These are phyloP conservation scores for Peromyscus maniculatus DNA, from an alignment of 2,113 vertebrate genomes.

Conservation along the genomic window DNA sequence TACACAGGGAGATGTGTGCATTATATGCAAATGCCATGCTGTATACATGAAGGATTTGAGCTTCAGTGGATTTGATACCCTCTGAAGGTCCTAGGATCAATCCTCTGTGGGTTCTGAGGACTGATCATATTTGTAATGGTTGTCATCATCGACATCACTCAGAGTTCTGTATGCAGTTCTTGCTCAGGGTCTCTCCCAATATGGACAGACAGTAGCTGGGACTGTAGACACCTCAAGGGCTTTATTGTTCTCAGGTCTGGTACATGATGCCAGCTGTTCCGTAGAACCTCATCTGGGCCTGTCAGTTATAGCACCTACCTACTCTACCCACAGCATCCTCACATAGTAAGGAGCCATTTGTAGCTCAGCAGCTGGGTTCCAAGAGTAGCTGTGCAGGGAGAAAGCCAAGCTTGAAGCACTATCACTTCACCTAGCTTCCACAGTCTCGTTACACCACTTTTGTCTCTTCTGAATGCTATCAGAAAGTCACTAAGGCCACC, in stretches of 20 bases:
- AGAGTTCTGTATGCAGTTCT: not conserved
- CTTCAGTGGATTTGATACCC: not conserved
- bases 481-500: not conserved
- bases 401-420: not conserved
- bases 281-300: not conserved
- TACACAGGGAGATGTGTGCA: not conserved
- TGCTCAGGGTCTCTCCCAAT: not conserved
- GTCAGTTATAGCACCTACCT: not conserved
- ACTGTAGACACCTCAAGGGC: not conserved
- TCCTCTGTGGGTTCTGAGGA: not conserved
- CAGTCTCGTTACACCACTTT: not conserved
- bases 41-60: not conserved
- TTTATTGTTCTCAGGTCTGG: not conserved
- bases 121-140: not conserved
- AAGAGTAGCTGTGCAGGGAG: not conserved
- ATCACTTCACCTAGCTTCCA: not conserved
- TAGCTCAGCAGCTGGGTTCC: not conserved
- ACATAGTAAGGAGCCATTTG: not conserved
- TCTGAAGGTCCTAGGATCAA: not conserved
- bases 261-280: not conserved
- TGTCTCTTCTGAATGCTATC: not conserved
- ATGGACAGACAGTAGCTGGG: not conserved
- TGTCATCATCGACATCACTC: not conserved
- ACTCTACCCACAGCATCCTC: not conserved
- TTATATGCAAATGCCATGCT: not conserved